Evolutionary conservation across 1,140 invertebrate species (phyloP).

Genomic region (Drosophila fuyamai): DNA sequence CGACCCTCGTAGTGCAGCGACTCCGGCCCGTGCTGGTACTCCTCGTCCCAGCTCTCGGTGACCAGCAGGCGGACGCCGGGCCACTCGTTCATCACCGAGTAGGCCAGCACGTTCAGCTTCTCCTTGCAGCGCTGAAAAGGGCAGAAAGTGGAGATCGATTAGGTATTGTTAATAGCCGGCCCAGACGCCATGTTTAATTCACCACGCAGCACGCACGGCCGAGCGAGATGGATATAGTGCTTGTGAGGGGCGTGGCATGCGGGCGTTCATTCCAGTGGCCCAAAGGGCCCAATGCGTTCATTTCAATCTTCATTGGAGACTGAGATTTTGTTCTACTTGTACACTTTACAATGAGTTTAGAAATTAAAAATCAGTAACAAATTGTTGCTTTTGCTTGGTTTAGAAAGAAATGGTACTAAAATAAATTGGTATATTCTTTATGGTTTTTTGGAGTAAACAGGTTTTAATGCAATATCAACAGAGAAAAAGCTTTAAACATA

Average conservation of each 20-base stretch:
- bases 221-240: constrained; percentile 34
- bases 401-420: too few relatives aligned
- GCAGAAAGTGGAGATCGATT: constrained; percentile 48
- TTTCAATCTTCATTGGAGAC: constrained; percentile 22
- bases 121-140: constrained; percentile 95
- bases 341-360: too few relatives aligned
- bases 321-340: too few relatives aligned
- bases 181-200: constrained; percentile 73
- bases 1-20: constrained; percentile 98
- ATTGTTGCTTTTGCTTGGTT: too few relatives aligned
- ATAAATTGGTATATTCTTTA: too few relatives aligned
- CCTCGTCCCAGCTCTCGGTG: constrained; percentile 97
- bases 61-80: constrained; percentile 96
- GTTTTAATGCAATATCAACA: too few relatives aligned
- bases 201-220: constrained; percentile 29
- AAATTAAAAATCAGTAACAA: too few relatives aligned
- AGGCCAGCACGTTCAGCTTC: constrained; percentile 96
- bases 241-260: constrained; percentile 66
- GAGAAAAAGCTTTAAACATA: too few relatives aligned
- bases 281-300: constrained; percentile 67
- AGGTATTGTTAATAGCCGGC: constrained; percentile 39
- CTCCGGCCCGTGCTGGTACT: constrained; percentile 90
- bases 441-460: too few relatives aligned
- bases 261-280: constrained; percentile 68
- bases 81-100: constrained; percentile 99